These are phyloP conservation scores for Pinctada fucata DNA, from an alignment of 2,888 invertebrate species.

Conservation along the genomic window DNA sequence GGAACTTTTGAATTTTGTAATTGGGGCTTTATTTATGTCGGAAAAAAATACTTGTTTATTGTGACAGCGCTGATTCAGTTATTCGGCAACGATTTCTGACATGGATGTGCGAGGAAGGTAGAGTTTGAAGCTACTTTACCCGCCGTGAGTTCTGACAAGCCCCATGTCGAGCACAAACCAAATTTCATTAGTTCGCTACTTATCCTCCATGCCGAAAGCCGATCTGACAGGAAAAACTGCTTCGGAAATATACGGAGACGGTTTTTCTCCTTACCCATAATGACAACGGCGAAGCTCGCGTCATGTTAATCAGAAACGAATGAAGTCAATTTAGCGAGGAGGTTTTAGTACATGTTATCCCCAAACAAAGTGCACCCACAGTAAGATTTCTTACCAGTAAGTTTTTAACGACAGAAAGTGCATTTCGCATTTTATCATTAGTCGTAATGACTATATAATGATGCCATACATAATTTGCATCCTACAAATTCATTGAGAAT, in stretches of 20 bases:
- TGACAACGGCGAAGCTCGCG: no score
- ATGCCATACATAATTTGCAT: neutral
- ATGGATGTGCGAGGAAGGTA: slow-evolving; percentile 11
- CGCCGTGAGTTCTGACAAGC: slow-evolving; percentile 26
- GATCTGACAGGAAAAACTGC: slow-evolving; percentile 13
- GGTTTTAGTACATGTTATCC: no score
- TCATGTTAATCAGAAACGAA: no score
- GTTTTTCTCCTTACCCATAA: no score
- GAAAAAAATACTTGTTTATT: slow-evolving; percentile 16
- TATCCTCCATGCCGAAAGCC: slow-evolving; percentile 26
- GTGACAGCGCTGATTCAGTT: slow-evolving; percentile 23
- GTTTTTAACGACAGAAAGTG: neutral
- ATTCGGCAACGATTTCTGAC: neutral
- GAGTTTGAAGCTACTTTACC: slow-evolving; percentile 18
- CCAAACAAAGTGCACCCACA: no score
- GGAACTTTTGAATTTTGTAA: no score
- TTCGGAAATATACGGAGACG: no score
- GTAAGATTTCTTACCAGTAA: neutral
- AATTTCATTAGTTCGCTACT: slow-evolving; percentile 26
- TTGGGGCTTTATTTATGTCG: no score
- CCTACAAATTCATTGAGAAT: no score
- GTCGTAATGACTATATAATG: neutral
- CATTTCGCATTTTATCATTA: neutral
- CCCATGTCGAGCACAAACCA: slow-evolving; percentile 2
- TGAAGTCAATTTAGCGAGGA: no score